Evolutionary conservation across 2,113 vertebrate species (phyloP).

Genomic region (Pygathrix nemaeus): DNA sequence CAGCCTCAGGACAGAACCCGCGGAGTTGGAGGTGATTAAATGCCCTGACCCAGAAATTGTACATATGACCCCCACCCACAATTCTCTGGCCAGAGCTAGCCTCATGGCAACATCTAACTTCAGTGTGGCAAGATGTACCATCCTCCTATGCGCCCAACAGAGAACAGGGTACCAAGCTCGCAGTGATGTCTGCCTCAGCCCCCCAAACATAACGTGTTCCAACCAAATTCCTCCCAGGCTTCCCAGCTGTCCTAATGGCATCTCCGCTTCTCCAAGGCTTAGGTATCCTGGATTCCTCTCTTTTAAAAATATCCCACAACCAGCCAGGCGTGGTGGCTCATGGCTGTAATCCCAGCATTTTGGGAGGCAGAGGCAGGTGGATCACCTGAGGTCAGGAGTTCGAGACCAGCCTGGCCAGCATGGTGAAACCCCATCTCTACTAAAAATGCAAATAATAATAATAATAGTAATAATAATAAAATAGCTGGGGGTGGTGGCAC

Average conservation of each 20-base stretch:
- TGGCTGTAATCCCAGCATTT: too few species aligned
- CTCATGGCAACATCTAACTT: background rate
- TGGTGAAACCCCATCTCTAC: too few species aligned
- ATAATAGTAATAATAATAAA: too few species aligned
- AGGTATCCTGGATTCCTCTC: background rate
- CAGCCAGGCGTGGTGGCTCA: too few species aligned
- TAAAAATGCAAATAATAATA: too few species aligned
- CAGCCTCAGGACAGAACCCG: too few species aligned
- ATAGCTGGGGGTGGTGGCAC: too few species aligned
- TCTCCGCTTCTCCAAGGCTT: background rate
- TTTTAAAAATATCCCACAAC: background rate
- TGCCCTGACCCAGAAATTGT: background rate
- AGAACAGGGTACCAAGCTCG: background rate
- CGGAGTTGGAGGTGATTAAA: background rate
- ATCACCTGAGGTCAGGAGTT: too few species aligned
- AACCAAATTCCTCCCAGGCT: background rate
- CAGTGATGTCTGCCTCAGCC: background rate
- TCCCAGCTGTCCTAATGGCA: background rate
- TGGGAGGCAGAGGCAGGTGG: too few species aligned
- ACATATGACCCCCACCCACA: background rate
- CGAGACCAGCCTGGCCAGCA: too few species aligned
- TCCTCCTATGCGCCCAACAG: background rate
- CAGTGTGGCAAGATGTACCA: fast-evolving
- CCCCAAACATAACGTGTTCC: background rate
- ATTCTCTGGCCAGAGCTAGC: background rate